phyloP scores from a whole-genome alignment of 2,888 invertebrate genomes.

The Latheticus oryzae region DNA sequence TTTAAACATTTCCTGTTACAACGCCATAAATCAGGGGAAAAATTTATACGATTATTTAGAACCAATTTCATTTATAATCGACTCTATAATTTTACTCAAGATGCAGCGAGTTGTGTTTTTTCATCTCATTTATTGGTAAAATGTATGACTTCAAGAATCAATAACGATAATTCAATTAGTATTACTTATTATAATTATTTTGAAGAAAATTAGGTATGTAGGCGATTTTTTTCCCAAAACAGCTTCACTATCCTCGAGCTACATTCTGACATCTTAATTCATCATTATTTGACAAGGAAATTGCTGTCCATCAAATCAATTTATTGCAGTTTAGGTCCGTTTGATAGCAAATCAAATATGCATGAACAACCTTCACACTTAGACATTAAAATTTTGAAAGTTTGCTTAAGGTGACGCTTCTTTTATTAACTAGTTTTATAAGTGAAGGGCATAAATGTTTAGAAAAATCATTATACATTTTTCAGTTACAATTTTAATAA shows the following conservation, averaged over 20 bases:
- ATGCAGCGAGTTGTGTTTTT: too few species aligned
- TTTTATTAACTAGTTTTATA: slow-evolving; percentile 16
- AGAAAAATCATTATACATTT: too few species aligned
- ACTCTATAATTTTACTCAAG: slow-evolving; percentile 1
- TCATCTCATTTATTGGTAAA: too few species aligned
- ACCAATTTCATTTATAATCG: slow-evolving; percentile 3
- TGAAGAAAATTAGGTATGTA: slow-evolving; percentile 12
- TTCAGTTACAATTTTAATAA: too few species aligned
- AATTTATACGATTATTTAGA: too few species aligned
- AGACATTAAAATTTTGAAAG: slow-evolving; percentile 28
- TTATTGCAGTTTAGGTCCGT: too few species aligned
- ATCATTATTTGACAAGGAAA: slow-evolving; percentile 23
- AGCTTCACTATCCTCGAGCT: too few species aligned
- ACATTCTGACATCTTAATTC: slow-evolving; percentile 17
- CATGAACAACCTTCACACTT: slow-evolving; percentile 22
- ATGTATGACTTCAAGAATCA: slow-evolving; percentile 8
- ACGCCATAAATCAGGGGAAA: too few species aligned
- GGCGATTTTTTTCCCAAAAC: slow-evolving; percentile 12
- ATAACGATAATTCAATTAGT: too few species aligned
- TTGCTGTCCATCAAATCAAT: slow-evolving; percentile 6
- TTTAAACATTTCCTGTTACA: slow-evolving; percentile 1
- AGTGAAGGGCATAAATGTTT: slow-evolving; percentile 21
- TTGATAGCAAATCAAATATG: too few species aligned
- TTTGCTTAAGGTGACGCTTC: slow-evolving; percentile 27
- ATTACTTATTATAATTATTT: too few species aligned